Base-by-base conservation (phyloP, 2,888 invertebrate genomes). In the Tenthredo distinguenda region DNA sequence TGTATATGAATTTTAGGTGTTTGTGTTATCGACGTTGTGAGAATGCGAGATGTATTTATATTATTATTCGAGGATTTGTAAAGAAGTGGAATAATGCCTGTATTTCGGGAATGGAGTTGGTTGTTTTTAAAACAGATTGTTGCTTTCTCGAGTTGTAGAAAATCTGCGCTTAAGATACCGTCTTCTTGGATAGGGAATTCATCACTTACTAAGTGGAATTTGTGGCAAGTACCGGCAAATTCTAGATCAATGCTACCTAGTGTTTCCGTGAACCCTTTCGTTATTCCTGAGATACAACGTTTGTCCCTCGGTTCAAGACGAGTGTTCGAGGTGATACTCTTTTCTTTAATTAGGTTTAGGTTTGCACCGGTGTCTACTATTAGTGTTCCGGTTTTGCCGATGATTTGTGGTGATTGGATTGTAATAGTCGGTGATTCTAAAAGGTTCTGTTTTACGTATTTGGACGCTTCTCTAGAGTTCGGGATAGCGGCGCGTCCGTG, bases 61-160 rank as follows among this genome's bases (percentile, higher is more conserved):
- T n/a, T 62, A 26, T 62, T n/a, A 5, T 62, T 26, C n/a, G 21
- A n/a, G 1, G 62, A 21, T n/a, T 26, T n/a, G 0, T 62, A 34
- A 10, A 2, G 71, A 12, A 34, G 71, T 26, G 71, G 71, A 4
- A 71, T 34, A 15, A 6, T 12, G 26, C 71, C 31, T 6, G 71
- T 71, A 6, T 31, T 71, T 18, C 71, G 68, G 15, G 34, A 26
- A 26, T 7, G 18, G 34, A 68, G 68, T n/a, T 12, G 15, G 15
- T 68, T 34, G 26, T 68, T 68, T 68, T 68, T 34, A 26, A 68
- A 68, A 34, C 71, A 71, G 26, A 71, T 71, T 10, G 18, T 71
- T 31, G 37, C 71, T 18, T 71, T 12, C 18, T 71, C 71, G 18
- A 18, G 9, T 31, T 10, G 10, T 12, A 31, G 34, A 37, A 71